Percentiles rank a stretch among this genome's conserved stretches.
phyloP scores from a whole-genome alignment of 2,888 invertebrate genomes.

The Willowsia nigromaculata region DNA sequence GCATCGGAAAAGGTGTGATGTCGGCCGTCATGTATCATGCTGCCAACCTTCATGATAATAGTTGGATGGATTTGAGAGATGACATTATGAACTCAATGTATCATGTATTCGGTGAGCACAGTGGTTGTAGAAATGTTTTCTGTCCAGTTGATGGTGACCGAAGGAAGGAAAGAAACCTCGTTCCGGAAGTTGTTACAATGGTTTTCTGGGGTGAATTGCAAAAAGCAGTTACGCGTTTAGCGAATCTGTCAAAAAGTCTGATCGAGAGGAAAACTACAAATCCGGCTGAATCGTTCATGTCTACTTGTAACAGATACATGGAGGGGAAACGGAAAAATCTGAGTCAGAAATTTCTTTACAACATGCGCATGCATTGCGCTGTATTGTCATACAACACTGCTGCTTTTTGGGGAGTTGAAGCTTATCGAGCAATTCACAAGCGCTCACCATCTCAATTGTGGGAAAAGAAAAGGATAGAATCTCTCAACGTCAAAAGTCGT shows the following conservation, averaged over 20 bases:
- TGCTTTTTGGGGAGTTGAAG: neutral
- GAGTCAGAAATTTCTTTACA: neutral
- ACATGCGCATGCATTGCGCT: neutral
- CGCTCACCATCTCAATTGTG: neutral
- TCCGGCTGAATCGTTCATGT: neutral
- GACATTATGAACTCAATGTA: slow-evolving; percentile 49
- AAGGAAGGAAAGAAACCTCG: neutral
- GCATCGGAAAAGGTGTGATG: neutral
- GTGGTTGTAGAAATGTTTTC: slow-evolving; percentile 35
- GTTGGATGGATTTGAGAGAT: neutral
- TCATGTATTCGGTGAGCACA: slow-evolving; percentile 64
- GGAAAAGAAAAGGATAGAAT: neutral
- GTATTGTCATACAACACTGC: neutral
- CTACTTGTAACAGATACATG: neutral
- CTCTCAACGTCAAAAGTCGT: too few relatives aligned
- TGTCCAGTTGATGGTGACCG: slow-evolving; percentile 31
- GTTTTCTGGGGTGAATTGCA: neutral
- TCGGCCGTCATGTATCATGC: neutral
- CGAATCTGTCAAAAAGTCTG: neutral
- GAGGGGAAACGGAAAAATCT: slow-evolving; percentile 1
- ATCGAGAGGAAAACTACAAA: neutral
- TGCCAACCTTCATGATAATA: neutral
- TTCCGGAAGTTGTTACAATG: neutral
- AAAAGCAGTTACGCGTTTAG: neutral
- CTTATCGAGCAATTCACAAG: neutral